These are phyloP conservation scores for Drosophila sturtevanti DNA, from an alignment of 1,140 invertebrate species.

Conservation along the genomic window DNA sequence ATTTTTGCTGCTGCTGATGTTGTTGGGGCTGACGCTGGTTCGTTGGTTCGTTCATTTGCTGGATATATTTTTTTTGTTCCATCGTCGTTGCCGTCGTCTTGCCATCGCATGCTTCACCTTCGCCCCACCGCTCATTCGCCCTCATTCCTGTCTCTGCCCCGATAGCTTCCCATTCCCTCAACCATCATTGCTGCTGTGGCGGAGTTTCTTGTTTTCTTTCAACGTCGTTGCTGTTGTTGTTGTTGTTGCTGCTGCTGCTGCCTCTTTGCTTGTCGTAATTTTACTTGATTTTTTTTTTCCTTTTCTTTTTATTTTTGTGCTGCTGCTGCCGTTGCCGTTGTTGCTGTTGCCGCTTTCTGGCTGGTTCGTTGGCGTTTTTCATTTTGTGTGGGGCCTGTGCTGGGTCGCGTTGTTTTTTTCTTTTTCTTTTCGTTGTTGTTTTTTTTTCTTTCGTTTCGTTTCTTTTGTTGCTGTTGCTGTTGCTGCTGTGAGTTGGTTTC, in stretches of 20 bases:
- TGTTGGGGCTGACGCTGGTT: slow-evolving; percentile 54
- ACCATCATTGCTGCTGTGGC: slow-evolving; percentile 39
- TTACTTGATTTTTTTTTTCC: slow-evolving; percentile 66
- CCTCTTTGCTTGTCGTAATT: slow-evolving; percentile 74
- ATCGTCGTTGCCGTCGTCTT: slow-evolving; percentile 50
- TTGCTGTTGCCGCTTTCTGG: slow-evolving; percentile 36
- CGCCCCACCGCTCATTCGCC: slow-evolving; percentile 61
- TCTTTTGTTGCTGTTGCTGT: slow-evolving; percentile 18
- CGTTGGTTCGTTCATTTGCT: slow-evolving; percentile 63
- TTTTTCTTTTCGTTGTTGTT: slow-evolving; percentile 25
- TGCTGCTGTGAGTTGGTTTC: slow-evolving; percentile 62
- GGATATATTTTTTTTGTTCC: slow-evolving; percentile 46
- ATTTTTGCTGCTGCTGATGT: slow-evolving; percentile 47
- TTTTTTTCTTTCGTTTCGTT: slow-evolving; percentile 10
- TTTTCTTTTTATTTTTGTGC: slow-evolving; percentile 44
- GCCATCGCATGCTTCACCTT: slow-evolving; percentile 78
- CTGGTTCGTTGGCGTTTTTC: slow-evolving; percentile 61
- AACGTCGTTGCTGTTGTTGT: slow-evolving; percentile 46
- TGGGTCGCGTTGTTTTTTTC: slow-evolving; percentile 39
- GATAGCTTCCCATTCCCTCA: neutral
- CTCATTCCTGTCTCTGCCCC: neutral
- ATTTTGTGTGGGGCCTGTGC: slow-evolving; percentile 50
- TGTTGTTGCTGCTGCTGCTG: slow-evolving; percentile 37
- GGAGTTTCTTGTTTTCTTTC: slow-evolving; percentile 77
- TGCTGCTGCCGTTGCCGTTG: slow-evolving; percentile 20